Base-by-base conservation (phyloP, 2,797 vertebrate genomes). In the Sciaenops ocellatus region DNA sequence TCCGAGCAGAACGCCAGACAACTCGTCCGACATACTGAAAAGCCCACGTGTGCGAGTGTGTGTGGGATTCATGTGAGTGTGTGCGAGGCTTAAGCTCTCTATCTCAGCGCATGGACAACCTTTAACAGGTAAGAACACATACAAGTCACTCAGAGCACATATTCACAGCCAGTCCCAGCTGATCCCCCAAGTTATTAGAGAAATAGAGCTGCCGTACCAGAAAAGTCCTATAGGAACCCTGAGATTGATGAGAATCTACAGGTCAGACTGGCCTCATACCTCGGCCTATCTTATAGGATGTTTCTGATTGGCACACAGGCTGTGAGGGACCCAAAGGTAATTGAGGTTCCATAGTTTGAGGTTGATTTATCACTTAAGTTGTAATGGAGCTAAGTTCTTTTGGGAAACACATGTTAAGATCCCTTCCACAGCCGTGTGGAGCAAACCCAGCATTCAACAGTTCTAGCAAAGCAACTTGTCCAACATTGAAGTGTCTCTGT, bases 161-260 rank as follows among this genome's bases (percentile, higher is more conserved):
- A 62, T 67, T 64, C 80, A 9, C 34, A 80, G 66, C 78, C 69
- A 66, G 34, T 64, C 55, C 66, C 70, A 73, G 75, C 78, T 72
- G 80, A 78, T 78, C 61, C 71, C 60, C 34, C 34, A 9, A 70
- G 73, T 5, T 38, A 22, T 65, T 18, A 63, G 44, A 80, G 77
- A 63, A 69, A 65, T 0, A 73, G 73, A 90, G 73, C 51, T 24
- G 85, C 85, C 55, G 15, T 57, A 84, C 73, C 89, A 91, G 87
- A 92, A 87, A 90, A 76, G 88, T 93, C 91, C 92, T 91, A 91
- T 90, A 93, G 83, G 83, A 94, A 80, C 73, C 90, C 93, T 90
- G 92, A 92, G 90, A 91, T 83, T 69, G 69, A 48, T 71, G 63
- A 84, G 74, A 84, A 91, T 90, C 85, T 93, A 24, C 92, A 94